phyloP scores from a whole-genome alignment of 2,797 vertebrate species.

The Tadarida brasiliensis region DNA sequence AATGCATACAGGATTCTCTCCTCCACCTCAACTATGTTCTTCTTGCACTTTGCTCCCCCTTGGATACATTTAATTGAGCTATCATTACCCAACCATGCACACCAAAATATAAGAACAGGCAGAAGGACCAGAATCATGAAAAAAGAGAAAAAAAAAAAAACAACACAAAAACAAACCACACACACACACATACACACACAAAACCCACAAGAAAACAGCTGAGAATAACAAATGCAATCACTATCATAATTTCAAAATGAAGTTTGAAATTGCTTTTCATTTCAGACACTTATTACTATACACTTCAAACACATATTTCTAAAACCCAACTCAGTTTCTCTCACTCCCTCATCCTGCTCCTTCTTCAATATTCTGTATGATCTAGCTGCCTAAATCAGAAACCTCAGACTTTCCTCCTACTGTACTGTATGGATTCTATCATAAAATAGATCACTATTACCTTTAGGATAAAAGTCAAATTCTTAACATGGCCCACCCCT shows the following conservation, averaged over 20 bases:
- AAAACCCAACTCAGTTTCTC: conserved; percentile 10
- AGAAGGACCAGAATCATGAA: background rate
- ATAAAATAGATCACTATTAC: conserved; percentile 14
- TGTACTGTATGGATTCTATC: background rate
- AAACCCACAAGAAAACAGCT: background rate
- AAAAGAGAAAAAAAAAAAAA: background rate
- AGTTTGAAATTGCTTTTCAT: conserved; percentile 30
- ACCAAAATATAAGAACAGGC: background rate
- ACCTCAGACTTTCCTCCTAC: background rate
- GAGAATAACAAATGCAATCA: background rate
- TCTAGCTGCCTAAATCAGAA: background rate
- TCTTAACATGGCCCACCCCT: background rate
- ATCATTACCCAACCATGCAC: background rate
- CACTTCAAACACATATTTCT: background rate
- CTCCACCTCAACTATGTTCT: background rate
- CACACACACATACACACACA: background rate
- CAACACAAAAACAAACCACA: background rate
- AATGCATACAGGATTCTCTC: background rate
- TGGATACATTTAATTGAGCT: background rate
- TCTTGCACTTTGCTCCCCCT: background rate
- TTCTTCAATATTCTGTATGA: background rate
- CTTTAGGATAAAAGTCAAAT: background rate
- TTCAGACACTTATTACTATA: conserved; percentile 14
- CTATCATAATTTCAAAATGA: conserved; percentile 55
- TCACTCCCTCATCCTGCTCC: background rate